Conservation (phyloP, 2,888 invertebrate species). For the Pteria penguin region DNA sequence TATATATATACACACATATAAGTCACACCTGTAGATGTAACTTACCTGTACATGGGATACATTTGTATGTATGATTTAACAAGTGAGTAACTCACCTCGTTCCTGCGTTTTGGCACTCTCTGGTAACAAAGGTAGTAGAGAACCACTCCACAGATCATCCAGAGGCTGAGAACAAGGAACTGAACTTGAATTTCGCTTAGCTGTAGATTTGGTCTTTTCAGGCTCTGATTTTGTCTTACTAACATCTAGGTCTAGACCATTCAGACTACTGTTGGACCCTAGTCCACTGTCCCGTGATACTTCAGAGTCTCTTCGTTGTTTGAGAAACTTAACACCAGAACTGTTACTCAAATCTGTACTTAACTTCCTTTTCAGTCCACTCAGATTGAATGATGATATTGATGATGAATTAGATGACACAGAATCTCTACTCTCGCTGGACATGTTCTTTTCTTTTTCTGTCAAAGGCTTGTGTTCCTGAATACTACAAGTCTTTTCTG, state of each 20-base stretch:
- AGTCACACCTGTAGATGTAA: no score
- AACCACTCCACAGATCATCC: constrained; percentile 54
- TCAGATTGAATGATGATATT: not conserved
- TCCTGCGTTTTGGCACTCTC: constrained; percentile 51
- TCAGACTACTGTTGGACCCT: constrained; percentile 30
- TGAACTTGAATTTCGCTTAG: constrained; percentile 11
- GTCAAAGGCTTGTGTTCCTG: not conserved
- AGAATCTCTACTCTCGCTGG: not conserved
- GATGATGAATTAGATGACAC: not conserved
- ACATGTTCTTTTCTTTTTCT: constrained; percentile 7
- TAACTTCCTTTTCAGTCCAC: constrained; percentile 33
- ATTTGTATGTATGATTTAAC: no score
- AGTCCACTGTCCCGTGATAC: constrained; percentile 37
- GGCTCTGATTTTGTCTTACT: not conserved
- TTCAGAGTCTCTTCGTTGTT: constrained; percentile 37
- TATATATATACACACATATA: no score
- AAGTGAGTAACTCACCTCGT: constrained; percentile 59
- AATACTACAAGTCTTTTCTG: not conserved
- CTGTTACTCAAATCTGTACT: constrained; percentile 24
- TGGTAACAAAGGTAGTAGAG: constrained; percentile 51
- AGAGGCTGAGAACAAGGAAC: constrained; percentile 48
- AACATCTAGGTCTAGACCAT: constrained; percentile 17
- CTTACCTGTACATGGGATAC: no score
- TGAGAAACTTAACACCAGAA: constrained; percentile 6
- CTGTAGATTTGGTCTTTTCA: constrained; percentile 7